A percentile compares a stretch with the other conserved stretches of the same genome.
Conservation (phyloP, 2,888 invertebrate species). For the Ellobium chinense region DNA sequence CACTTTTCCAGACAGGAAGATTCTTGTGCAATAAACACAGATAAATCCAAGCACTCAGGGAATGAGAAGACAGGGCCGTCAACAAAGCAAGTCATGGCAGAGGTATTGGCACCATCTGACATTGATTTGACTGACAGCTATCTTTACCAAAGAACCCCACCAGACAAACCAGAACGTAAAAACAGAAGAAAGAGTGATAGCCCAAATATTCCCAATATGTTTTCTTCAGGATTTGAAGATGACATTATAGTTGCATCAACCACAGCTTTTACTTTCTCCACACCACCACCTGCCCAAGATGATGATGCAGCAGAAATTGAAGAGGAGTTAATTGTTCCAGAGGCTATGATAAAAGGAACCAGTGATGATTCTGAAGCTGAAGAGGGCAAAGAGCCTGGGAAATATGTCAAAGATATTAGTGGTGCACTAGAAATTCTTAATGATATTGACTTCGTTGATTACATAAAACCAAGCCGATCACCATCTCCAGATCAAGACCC, state of each 20-base stretch:
- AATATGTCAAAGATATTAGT: not conserved
- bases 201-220: not conserved
- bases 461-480: not conserved
- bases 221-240: not conserved
- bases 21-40: not conserved
- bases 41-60: not conserved
- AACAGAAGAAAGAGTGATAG: constrained; percentile 55
- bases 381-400: not conserved
- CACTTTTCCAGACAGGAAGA: not conserved
- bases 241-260: not conserved
- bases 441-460: not conserved
- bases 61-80: not conserved
- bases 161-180: constrained; percentile 65
- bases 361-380: not conserved
- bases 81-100: constrained; percentile 28
- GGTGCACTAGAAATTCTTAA: not conserved
- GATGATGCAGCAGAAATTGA: constrained; percentile 47
- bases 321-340: constrained; percentile 51
- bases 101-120: constrained; percentile 39
- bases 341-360: not conserved
- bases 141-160: constrained; percentile 43
- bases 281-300: constrained; percentile 14
- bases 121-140: not conserved
- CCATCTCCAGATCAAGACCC: not conserved
- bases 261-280: not conserved